Conservation (phyloP, 1,140 invertebrate genomes). For the Campodea augens region DNA sequence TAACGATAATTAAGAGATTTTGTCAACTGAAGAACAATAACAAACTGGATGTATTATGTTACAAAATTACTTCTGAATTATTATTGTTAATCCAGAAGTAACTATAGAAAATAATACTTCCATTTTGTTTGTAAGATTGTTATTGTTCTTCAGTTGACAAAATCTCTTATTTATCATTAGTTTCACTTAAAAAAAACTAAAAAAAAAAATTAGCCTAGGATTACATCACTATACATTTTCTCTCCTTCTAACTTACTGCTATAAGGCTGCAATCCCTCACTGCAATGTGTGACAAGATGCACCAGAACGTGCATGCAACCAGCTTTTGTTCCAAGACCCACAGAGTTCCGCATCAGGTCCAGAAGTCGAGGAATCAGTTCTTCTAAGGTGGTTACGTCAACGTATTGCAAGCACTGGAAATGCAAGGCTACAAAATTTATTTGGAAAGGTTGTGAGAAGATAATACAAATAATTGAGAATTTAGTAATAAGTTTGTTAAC, state of each 20-base stretch:
- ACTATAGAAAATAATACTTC: too few relatives aligned
- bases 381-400: conserved; percentile 51
- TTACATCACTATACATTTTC: too few relatives aligned
- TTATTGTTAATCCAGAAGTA: too few relatives aligned
- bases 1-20: too few relatives aligned
- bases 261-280: conserved; percentile 38
- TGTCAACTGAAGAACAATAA: too few relatives aligned
- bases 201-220: too few relatives aligned
- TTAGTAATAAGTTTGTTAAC: background rate
- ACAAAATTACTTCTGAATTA: too few relatives aligned
- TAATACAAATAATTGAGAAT: background rate
- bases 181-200: too few relatives aligned
- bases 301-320: conserved; percentile 67
- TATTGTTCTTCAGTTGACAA: too few relatives aligned
- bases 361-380: conserved; percentile 59
- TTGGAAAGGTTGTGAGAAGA: background rate
- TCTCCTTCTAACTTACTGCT: conserved; percentile 27
- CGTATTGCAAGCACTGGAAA: conserved; percentile 59
- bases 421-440: conserved; percentile 8
- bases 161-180: too few relatives aligned
- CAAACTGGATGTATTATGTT: too few relatives aligned
- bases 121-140: too few relatives aligned
- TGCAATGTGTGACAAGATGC: conserved; percentile 39
- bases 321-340: conserved; percentile 65
- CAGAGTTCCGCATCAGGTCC: conserved; percentile 58